Percentiles rank a stretch among this genome's conserved stretches.
These are phyloP conservation scores for Drosophila greeni DNA, from an alignment of 2,888 invertebrate species.

Conservation along the genomic window DNA sequence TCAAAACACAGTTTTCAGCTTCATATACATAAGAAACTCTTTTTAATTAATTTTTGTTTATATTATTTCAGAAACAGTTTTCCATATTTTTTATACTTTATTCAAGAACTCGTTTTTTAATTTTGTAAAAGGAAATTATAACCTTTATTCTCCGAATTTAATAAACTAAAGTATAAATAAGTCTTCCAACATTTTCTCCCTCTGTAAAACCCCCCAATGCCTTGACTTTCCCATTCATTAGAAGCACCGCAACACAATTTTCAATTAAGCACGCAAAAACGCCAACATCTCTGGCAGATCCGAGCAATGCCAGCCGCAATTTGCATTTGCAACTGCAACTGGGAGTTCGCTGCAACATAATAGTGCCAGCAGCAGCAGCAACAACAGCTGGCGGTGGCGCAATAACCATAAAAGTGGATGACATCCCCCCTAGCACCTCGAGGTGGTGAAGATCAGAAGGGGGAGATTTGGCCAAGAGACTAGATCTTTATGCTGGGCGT, in stretches of 20 bases:
- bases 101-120: accelerated
- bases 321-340: constrained; percentile 63
- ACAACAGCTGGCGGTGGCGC: constrained; percentile 38
- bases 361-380: constrained; percentile 19
- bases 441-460: constrained; percentile 44
- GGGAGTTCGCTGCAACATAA: constrained; percentile 27
- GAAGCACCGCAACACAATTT: constrained; percentile 38
- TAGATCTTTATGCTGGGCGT: constrained; percentile 28
- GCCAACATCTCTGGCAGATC: constrained; percentile 61
- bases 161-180: no score
- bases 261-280: constrained; percentile 71
- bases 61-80: no score
- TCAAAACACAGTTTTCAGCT: not conserved
- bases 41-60: no score
- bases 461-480: constrained; percentile 33
- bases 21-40: not conserved
- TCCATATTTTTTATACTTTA: no score
- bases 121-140: not conserved
- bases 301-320: constrained; percentile 58
- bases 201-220: constrained; percentile 41
- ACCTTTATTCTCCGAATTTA: no score
- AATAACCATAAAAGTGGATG: constrained; percentile 73
- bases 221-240: constrained; percentile 42
- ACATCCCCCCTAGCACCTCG: constrained; percentile 65
- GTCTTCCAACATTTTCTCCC: not conserved